Evolutionary conservation across 2,113 vertebrate species (phyloP), one percentile per base, ranked within the genome.

Genomic region (Cyprinodon tularosa): DNA sequence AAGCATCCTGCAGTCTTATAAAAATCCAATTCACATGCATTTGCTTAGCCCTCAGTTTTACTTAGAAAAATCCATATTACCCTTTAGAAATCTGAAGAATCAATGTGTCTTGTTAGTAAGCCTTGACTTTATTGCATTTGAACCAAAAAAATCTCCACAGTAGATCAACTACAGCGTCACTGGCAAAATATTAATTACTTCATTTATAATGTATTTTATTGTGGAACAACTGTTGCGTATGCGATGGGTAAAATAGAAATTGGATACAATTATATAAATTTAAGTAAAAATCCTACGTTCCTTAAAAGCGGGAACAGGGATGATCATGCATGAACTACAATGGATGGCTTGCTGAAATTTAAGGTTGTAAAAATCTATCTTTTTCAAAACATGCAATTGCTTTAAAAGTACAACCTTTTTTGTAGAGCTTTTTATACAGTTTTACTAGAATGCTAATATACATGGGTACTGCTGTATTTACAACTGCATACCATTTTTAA

Each of bases 11-110:
- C 80, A 63, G 66, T 64, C 59, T 64, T 42, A 83, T 72, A 37
- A 83, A 83, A 62, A 1, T 0, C 2, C 72, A 61, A 88, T 85
- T 62, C 10, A 38, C 48, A 77, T 79, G 53, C 64, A 57, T 71
- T 70, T 44, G 53, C 37, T 67, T 38, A 57, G 40, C 60, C 60
- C 45, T 29, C 62, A 45, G 29, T 68, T 72, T 36, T 65, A 78
- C 37, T 80, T 45, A 61, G 66, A 75, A 70, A 38, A 74, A 75
- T 59, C 60, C 48, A 57, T 74, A 74, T 74, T 76, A 83, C 66
- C 29, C 4, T 67, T 45, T 53, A 77, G 42, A 69, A 59, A 62
- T 39, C 15, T 42, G 53, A 37, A 37, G 42, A 53, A 71, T 45
- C 12, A 45, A 53, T 39, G 36, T 74, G 68, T 78, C 37, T 45